Evolutionary conservation across 2,113 vertebrate genomes (phyloP).

Genomic region (Castor canadensis): DNA sequence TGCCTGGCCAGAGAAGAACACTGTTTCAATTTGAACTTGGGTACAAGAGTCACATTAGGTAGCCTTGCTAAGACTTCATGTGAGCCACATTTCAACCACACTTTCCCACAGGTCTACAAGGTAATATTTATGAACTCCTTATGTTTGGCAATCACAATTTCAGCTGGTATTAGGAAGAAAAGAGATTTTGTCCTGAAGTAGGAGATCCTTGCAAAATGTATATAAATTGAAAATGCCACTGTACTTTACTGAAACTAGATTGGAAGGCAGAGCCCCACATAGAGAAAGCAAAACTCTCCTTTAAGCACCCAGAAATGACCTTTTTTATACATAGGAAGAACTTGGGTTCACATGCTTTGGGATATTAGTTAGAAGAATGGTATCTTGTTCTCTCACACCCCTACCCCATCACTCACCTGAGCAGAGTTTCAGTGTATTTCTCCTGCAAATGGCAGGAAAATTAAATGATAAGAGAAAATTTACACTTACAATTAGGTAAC

Average conservation of each 20-base stretch:
- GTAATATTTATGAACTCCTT: not conserved
- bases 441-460: not conserved
- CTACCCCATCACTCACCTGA: not conserved
- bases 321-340: not conserved
- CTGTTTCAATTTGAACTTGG: constrained; percentile 4
- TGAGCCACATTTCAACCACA: not conserved
- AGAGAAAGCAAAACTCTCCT: not conserved
- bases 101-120: not conserved
- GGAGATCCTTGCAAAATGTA: not conserved
- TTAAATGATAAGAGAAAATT: not conserved
- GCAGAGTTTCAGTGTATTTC: not conserved
- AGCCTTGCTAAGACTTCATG: not conserved
- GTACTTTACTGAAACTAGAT: not conserved
- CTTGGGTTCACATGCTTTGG: not conserved
- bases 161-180: constrained; percentile 24
- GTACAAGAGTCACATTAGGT: not conserved
- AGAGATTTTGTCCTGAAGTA: constrained; percentile 9
- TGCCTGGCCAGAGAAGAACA: not conserved
- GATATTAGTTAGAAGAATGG: not conserved
- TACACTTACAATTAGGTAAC: not conserved
- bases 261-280: not conserved
- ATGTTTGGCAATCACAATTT: constrained; percentile 35
- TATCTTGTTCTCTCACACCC: not conserved
- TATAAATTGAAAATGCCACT: not conserved
- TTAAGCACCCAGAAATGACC: not conserved